Evolutionary conservation across 2,113 vertebrate genomes (phyloP).

Genomic region (Numida meleagris): DNA sequence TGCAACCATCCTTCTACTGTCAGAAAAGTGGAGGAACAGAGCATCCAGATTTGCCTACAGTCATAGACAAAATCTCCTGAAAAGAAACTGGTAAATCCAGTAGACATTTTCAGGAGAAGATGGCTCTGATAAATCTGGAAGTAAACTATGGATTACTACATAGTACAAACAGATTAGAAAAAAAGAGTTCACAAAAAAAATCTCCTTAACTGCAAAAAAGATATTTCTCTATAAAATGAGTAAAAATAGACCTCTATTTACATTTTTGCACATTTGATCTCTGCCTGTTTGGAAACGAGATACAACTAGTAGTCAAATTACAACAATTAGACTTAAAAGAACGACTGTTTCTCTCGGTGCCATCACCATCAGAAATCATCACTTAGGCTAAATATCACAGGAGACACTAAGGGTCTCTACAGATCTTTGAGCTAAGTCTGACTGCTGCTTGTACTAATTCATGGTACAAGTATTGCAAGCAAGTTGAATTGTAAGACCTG

Average conservation of each 20-base stretch:
- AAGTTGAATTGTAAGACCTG: background rate
- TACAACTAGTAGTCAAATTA: background rate
- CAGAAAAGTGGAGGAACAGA: background rate
- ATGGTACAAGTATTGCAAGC: background rate
- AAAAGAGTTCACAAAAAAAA: background rate
- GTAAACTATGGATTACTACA: background rate
- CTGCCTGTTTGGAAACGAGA: background rate
- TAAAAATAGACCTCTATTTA: background rate
- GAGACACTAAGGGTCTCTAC: background rate
- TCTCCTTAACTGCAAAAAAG: background rate
- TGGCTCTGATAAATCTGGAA: background rate
- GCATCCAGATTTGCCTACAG: background rate
- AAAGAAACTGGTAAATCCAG: background rate
- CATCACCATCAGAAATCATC: background rate
- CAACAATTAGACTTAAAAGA: background rate
- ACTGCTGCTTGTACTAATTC: background rate
- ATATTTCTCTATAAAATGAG: background rate
- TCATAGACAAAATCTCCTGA: background rate
- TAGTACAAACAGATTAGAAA: background rate
- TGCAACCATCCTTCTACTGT: background rate
- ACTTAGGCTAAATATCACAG: background rate
- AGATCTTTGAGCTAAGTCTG: background rate
- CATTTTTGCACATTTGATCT: background rate
- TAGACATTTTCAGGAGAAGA: background rate
- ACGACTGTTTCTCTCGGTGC: background rate